A percentile compares a stretch with the other conserved stretches of the same genome.
Evolutionary conservation across 53 echinoderm and acorn worm genomes (phyloP).

Genomic region (Paelopatides confundens): DNA sequence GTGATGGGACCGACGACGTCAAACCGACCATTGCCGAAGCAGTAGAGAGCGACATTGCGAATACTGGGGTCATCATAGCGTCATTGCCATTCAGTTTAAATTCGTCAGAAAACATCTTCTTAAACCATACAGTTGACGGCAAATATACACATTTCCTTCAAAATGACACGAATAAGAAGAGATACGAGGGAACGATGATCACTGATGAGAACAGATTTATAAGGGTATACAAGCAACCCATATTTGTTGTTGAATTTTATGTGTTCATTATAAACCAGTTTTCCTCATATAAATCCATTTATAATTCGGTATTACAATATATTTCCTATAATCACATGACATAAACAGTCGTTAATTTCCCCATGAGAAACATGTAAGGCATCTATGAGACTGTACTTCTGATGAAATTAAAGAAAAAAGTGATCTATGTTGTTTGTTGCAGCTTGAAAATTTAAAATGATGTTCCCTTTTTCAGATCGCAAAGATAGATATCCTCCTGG

Average conservation of each 20-base stretch:
- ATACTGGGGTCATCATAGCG: constrained; percentile 36
- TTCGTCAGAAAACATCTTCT: neutral
- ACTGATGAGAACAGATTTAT: neutral
- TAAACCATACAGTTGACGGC: neutral
- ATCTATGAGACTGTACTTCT: too few species aligned
- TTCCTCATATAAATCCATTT: too few species aligned
- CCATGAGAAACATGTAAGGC: too few species aligned
- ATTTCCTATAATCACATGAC: too few species aligned
- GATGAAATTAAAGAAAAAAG: too few species aligned
- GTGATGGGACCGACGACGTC: constrained; percentile 58
- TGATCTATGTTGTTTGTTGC: too few species aligned
- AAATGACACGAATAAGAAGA: neutral
- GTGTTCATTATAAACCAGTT: too few species aligned
- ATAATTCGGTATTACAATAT: too few species aligned
- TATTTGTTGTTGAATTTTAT: too few species aligned
- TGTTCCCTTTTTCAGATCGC: constrained; percentile 9
- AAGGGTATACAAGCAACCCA: neutral
- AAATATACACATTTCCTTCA: neutral
- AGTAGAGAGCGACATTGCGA: neutral
- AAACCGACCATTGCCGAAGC: constrained; percentile 6
- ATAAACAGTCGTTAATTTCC: too few species aligned
- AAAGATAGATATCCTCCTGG: neutral
- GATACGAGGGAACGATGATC: neutral
- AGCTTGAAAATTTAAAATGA: too few species aligned
- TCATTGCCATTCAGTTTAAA: constrained; percentile 11